phyloP scores from a whole-genome alignment of 2,888 invertebrate genomes.

The Minunthozetes semirufus region DNA sequence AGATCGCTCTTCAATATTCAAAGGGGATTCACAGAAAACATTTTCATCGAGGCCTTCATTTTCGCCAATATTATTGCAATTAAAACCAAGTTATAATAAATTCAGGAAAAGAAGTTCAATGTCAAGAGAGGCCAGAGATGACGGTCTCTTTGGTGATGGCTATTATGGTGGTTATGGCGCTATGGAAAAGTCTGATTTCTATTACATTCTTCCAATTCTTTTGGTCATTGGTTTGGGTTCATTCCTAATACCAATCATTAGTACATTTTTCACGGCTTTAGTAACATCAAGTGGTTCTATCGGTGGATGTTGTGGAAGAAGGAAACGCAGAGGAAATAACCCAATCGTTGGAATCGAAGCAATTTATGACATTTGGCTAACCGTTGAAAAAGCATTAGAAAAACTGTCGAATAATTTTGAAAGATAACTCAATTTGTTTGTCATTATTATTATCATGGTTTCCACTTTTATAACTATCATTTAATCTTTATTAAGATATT shows the following conservation, averaged over 20 bases:
- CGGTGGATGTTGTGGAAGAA: slow-evolving; percentile 26
- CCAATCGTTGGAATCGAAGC: not conserved
- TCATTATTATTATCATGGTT: no score
- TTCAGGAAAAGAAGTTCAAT: not conserved
- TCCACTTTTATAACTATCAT: no score
- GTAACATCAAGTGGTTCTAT: slow-evolving; percentile 23
- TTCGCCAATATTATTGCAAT: slow-evolving; percentile 5
- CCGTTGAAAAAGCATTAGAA: slow-evolving; percentile 7
- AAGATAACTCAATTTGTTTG: not conserved
- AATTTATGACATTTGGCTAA: slow-evolving; percentile 10
- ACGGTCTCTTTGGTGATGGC: not conserved
- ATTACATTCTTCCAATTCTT: slow-evolving; percentile 34
- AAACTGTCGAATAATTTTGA: slow-evolving; percentile 1
- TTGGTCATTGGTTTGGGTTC: slow-evolving; percentile 35
- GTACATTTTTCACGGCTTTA: slow-evolving; percentile 35
- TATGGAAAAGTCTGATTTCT: slow-evolving; percentile 25
- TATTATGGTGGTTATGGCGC: not conserved
- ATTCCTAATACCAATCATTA: slow-evolving; percentile 35
- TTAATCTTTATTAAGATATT: no score
- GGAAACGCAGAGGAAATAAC: not conserved
- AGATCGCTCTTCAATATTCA: not conserved
- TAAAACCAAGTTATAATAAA: not conserved
- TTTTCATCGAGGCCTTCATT: not conserved
- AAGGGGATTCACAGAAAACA: not conserved
- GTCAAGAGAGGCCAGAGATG: not conserved